Evolutionary conservation across 1,140 invertebrate species (phyloP).

Genomic region (Lamellibrachia luymesi): DNA sequence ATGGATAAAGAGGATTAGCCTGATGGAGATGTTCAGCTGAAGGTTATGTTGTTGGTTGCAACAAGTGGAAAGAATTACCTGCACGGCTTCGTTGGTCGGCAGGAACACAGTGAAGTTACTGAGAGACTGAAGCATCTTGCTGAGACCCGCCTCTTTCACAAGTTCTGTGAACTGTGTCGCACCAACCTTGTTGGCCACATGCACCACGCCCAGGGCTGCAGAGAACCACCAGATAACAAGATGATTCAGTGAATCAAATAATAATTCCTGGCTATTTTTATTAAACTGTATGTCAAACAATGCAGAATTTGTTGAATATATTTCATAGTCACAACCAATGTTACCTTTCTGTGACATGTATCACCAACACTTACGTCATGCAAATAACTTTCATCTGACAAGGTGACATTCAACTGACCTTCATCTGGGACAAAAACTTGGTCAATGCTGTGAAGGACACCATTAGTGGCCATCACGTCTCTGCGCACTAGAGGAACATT

Average conservation of each 20-base stretch:
- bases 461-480: conserved; percentile 63
- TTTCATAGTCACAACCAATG: conserved; percentile 12
- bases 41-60: not conserved
- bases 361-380: not conserved
- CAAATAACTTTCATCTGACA: not conserved
- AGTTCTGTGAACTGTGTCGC: conserved; percentile 53
- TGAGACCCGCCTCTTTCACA: conserved; percentile 54
- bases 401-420: conserved; percentile 41
- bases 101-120: conserved; percentile 62
- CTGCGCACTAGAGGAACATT: conserved; percentile 47
- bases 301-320: no score
- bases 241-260: not conserved
- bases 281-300: not conserved
- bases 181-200: conserved; percentile 32
- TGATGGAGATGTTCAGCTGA: conserved; percentile 9
- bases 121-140: conserved; percentile 49
- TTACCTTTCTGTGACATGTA: not conserved
- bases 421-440: conserved; percentile 60
- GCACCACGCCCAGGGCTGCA: conserved; percentile 35
- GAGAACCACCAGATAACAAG: not conserved
- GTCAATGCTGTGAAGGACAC: conserved; percentile 63
- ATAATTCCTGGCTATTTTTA: not conserved
- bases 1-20: no score
- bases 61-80: conserved; percentile 31
- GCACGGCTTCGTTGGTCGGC: conserved; percentile 59